phyloP scores from a whole-genome alignment of 2,888 invertebrate species.

The Ornithoptera priamus region DNA sequence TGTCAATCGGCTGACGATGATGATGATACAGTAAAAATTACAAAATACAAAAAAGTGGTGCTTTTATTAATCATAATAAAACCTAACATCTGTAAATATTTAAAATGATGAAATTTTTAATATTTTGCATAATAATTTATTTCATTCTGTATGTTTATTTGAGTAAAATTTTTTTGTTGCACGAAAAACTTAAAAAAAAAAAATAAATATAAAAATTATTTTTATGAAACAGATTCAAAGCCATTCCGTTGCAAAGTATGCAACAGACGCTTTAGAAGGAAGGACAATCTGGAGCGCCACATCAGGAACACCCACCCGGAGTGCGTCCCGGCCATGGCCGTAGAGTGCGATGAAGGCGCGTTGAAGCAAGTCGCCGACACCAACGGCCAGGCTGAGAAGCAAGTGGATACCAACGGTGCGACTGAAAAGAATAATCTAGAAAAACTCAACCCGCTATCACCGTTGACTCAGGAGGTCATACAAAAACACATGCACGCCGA shows the following conservation, averaged over 20 bases:
- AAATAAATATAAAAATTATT: not conserved
- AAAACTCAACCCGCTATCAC: constrained; percentile 63
- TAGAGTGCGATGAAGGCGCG: constrained; percentile 58
- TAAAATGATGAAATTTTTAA: too few species aligned
- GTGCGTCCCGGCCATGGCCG: constrained; percentile 53
- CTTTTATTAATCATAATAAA: too few species aligned
- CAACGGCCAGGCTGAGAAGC: constrained; percentile 30
- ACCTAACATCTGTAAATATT: too few species aligned
- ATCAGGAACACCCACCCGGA: constrained; percentile 87
- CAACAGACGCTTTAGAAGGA: constrained; percentile 84
- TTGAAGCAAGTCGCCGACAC: constrained; percentile 46
- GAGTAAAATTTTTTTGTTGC: too few species aligned
- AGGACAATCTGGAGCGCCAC: constrained; percentile 89
- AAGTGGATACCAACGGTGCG: constrained; percentile 28
- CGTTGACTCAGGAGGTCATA: constrained; percentile 59
- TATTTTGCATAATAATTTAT: too few species aligned
- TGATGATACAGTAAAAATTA: too few species aligned
- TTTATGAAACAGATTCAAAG: constrained; percentile 78
- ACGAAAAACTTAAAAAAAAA: not conserved
- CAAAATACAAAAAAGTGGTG: too few species aligned
- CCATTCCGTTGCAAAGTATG: constrained; percentile 87
- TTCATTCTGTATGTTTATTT: too few species aligned
- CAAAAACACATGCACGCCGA: constrained; percentile 51
- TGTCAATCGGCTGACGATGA: too few species aligned
- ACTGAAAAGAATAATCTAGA: constrained; percentile 57